Evolutionary conservation across 2,797 vertebrate genomes (phyloP), one percentile per base, ranked within the genome.

Genomic region (Trachops cirrhosus): DNA sequence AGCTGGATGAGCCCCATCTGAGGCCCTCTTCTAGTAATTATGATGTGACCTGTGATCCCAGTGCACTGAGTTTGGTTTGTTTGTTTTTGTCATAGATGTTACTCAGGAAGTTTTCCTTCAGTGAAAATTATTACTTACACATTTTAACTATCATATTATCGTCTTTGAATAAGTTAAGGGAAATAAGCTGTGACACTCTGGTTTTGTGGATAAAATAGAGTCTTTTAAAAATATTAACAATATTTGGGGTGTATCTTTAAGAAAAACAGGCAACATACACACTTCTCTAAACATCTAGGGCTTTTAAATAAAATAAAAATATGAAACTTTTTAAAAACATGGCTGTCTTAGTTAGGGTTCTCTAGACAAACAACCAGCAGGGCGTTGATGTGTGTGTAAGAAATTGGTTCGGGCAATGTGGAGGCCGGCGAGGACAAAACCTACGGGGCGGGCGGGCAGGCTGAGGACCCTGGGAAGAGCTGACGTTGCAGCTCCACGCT

Each of bases 31-130:
- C 0, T 79, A 62, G 83, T 96, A 79, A 95, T 96, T 97, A 96
- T 96, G 92, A 71, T 37, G 37, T 86, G 95, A 73, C 22, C 1
- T 70, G 10, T 71, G 59, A 71, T 94, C 82, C 87, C 95, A 97
- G 93, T 93, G 94, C 96, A 93, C 94, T 74, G 52, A 74, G 3
- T 39, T 84, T 83, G 32, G 14, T 96, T 64, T 91, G 93, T 95
- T 80, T 96, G 29, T 79, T 6, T 15, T 92, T 97, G 86, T 86
- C 92, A 96, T 15, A 59, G 87, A 91, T 77, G 0, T 24, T 92
- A 82, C 93, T 96, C 50, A 62, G 52, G 89, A 94, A 94, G 29
- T 44, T 94, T 95, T 96, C 89, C 83, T 96, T 95, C 90, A 75
- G 64, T 29, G 16, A 0, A 15, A 54, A 67, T 93, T 92, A 96